Evolutionary conservation across 2,888 invertebrate genomes (phyloP), one percentile per base, ranked within the genome.

Genomic region (Calephelis perditalis): DNA sequence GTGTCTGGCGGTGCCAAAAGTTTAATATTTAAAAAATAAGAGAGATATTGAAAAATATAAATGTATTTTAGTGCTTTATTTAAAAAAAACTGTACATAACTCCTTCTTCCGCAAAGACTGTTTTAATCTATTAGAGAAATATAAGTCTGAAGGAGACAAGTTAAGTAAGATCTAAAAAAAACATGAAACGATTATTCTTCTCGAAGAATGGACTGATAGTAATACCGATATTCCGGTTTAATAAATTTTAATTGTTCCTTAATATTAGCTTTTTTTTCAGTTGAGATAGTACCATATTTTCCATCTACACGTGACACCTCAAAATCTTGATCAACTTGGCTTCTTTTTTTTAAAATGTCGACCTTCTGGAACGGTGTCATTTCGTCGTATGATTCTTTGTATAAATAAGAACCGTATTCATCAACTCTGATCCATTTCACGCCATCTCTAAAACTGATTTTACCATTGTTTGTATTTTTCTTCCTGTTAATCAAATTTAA

Each of bases 371-470:
- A 66, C n/a, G 62, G 62, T 56, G 59, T 63, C 60, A 65, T 62
- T 65, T 65, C 65, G 43, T 65, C 65, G 58, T 63, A 65, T 46
- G n/a, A 61, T 62, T 63, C 63, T 67, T 67, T 65, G 47, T 64
- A 63, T 61, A 8, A 45, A 68, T 62, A 62, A 64, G 64, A 56
- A 59, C 57, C 65, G 63, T 65, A 47, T 64, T 66, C 56, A 40
- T 43, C 57, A 60, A 62, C n/a, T 40, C 62, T 43, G 58, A 45
- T 26, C 59, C 61, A 59, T 72, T 57, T 69, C 65, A 59, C 6
- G 47, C 57, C 57, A 46, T 57, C 57, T 37, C 47, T 58, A 46
- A 58, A 58, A 58, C 47, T 58, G 10, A 58, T 46, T 37, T 58
- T 26, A 35, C 46, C 36, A 46, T 58, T 46, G 35, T 46, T 58